Base-by-base conservation (phyloP, 23 tunicate species). In the Ciona savignyi region DNA sequence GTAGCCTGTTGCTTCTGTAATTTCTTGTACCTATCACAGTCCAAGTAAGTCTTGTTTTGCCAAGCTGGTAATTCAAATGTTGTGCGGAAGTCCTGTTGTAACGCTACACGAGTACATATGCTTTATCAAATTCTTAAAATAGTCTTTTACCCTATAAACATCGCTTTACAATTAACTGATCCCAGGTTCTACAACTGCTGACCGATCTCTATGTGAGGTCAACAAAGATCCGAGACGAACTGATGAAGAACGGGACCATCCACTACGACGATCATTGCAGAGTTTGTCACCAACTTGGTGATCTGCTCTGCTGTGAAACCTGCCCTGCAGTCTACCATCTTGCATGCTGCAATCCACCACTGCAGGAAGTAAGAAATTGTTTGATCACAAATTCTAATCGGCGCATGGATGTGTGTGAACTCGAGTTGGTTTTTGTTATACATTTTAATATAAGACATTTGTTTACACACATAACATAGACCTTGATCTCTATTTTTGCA, bases 321-420 rank as follows among this genome's bases (percentile, higher is more conserved):
- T 91, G 97, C 78, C 86, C 97, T 22, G 97, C 97, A 0, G 97
- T 91, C 42, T 91, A 91, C 66, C 97, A 91, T 80, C 82, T 91
- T 25, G 91, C 90, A 2, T 91, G 97, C 71, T 88, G 96, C 51
- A 68, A 82, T 60, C 87, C 97, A 49, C 83, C 85, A 2, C 51
- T 90, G 63, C 68, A 73, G 70, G 97, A 90, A 77, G 97, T 90
- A 34, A 11, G 74, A 33, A 9, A 21, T 65, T 51, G 6, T 82
- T 0, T 29, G n/a, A n/a, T n/a, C n/a, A n/a, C n/a, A n/a, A n/a
- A 28, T n/a, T 0, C 21, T 51, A 51, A 51, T 15, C 21, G 19
- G 62, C 62, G 19, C 62, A 21, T 51, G n/a, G n/a, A n/a, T n/a
- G n/a, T n/a, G n/a, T n/a, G n/a, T n/a, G n/a, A n/a, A n/a, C n/a